Conservation (phyloP, 1,140 invertebrate species). For the Drosophila takahashii region DNA sequence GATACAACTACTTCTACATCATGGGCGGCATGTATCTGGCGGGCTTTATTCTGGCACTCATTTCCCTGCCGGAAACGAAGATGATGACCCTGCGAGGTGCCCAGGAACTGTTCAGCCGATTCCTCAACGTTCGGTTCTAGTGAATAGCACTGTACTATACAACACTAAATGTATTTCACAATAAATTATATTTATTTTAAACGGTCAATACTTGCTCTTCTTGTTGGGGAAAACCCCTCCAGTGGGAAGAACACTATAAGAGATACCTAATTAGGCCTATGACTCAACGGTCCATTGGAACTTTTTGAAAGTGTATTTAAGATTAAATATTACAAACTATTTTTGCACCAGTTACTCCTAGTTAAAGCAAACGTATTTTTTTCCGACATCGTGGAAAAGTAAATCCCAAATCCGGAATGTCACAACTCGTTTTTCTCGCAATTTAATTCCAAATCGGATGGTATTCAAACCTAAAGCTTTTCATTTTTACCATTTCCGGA, state of each 20-base stretch:
- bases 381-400: too few relatives aligned
- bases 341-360: too few relatives aligned
- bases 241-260: neutral
- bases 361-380: too few relatives aligned
- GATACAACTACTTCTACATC: constrained; percentile 45
- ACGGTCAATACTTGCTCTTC: neutral
- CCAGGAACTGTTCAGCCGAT: constrained; percentile 49
- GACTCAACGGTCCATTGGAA: too few relatives aligned
- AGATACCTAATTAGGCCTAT: too few relatives aligned
- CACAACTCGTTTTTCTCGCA: too few relatives aligned
- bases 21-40: constrained; percentile 49
- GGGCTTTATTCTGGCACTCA: constrained; percentile 33
- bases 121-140: constrained; percentile 33
- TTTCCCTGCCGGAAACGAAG: constrained; percentile 66
- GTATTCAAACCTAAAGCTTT: too few relatives aligned
- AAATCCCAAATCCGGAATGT: too few relatives aligned
- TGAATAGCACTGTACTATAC: too few relatives aligned
- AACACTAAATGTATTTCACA: neutral
- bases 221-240: neutral
- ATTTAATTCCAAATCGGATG: neutral
- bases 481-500: too few relatives aligned
- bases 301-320: too few relatives aligned
- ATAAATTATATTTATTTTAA: neutral
- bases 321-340: neutral
- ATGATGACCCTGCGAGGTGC: constrained; percentile 54